These are phyloP conservation scores for Galerucella pusilla DNA, from an alignment of 2,888 invertebrate genomes.

Conservation along the genomic window DNA sequence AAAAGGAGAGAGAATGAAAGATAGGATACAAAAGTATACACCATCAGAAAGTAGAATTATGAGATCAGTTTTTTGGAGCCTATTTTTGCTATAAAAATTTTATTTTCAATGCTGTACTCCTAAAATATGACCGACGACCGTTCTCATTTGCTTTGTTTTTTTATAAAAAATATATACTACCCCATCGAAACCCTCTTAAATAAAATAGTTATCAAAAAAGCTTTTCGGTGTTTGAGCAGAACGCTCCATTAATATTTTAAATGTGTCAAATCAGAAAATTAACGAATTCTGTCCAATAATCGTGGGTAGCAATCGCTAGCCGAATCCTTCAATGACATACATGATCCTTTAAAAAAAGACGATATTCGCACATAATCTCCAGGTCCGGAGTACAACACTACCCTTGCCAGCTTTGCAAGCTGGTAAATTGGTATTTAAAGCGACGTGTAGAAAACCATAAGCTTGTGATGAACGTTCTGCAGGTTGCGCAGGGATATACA, in stretches of 20 bases:
- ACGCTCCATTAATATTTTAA: background rate
- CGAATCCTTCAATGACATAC: slow-evolving; percentile 12
- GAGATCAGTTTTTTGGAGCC: no score
- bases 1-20: no score
- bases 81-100: no score
- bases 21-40: no score
- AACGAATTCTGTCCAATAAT: background rate
- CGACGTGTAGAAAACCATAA: slow-evolving; percentile 24
- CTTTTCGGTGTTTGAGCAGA: no score
- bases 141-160: no score
- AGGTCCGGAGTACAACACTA: slow-evolving; percentile 16
- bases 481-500: slow-evolving; percentile 21
- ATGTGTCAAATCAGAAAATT: background rate
- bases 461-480: slow-evolving; percentile 27
- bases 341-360: slow-evolving; percentile 16
- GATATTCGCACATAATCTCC: slow-evolving; percentile 23
- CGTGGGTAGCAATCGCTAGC: background rate
- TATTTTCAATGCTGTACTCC: no score
- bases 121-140: no score
- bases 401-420: background rate
- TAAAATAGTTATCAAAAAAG: no score
- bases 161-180: no score
- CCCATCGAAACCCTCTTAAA: no score
- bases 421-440: slow-evolving; percentile 27
- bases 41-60: no score